Evolutionary conservation across 2,888 invertebrate species (phyloP), one percentile per base, ranked within the genome.

Genomic region (Schizotus pectinicornis): DNA sequence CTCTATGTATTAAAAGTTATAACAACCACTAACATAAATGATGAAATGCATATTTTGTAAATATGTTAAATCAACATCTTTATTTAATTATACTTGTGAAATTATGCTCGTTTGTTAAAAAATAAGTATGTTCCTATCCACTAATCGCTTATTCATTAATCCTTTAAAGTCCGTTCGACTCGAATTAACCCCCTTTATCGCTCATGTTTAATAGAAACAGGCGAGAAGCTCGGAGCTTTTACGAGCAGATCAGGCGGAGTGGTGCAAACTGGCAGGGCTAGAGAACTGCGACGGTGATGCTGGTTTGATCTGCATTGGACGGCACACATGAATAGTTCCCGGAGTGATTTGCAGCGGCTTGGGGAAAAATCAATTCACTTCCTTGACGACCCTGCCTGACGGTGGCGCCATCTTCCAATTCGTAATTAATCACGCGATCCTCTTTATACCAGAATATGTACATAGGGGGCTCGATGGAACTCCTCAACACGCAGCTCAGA

Each of bases 381-480:
- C 80, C 80, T 62, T 80, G 78, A 34, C 80, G 76, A 36, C 81
- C 79, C 55, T 81, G 79, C 46, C 81, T 76, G 37, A 83, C 81
- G 79, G 84, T 78, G 77, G 84, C 68, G 81, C 86, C 73, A 79
- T 85, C 43, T 81, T 83, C 89, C 43, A 87, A 76, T 77, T 93
- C 92, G 74, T 91, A 93, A 80, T 93, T 93, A 74, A 93, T 92
- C 91, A 93, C 91, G 67, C 89, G 83, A 71, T 88, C 88, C 74
- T 89, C 89, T 75, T 92, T 92, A 80, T 92, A 93, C 92, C 92
- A 90, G 80, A 90, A 90, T 39, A 90, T 88, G 74, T 88, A 90
- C 0, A 84, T 84, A 0, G 90, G 89, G 0, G 87, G 84, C 66
- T 88, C 88, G 0, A 88, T 88, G 6, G 87, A 86, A 41, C 86